phyloP scores from a whole-genome alignment of 2,113 vertebrate species.

The Passerina amoena region DNA sequence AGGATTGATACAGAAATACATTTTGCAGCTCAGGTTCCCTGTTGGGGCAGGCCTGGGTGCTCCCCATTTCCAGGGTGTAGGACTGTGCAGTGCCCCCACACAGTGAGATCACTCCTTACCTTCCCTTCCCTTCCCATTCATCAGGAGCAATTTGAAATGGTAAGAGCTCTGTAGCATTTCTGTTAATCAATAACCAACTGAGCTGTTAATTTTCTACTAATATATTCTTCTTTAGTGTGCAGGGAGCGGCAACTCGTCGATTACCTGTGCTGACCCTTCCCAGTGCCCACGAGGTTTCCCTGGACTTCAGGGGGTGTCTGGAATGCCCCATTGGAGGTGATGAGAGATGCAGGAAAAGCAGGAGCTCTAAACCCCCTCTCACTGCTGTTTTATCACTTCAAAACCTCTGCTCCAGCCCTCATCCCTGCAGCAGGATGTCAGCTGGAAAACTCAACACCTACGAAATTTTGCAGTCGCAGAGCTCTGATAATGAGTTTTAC shows the following conservation, averaged over 20 bases:
- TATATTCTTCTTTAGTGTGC: neutral
- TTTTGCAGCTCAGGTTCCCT: neutral
- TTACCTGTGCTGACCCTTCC: neutral
- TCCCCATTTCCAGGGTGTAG: neutral
- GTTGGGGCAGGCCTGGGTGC: neutral
- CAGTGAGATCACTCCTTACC: neutral
- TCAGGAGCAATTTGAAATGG: neutral
- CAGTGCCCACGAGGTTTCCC: neutral
- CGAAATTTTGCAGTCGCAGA: neutral
- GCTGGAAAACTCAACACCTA: neutral
- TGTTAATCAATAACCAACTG: slow-evolving; percentile 11
- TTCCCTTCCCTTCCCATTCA: slow-evolving; percentile 15
- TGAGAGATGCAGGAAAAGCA: neutral
- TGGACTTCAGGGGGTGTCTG: neutral
- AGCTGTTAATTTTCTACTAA: slow-evolving; percentile 26
- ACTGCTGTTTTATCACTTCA: neutral
- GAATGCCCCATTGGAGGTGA: neutral
- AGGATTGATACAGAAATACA: neutral
- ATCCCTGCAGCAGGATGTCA: neutral
- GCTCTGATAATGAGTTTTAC: slow-evolving; percentile 24
- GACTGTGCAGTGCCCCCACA: accelerated
- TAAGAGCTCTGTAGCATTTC: slow-evolving; percentile 12
- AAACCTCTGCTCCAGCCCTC: neutral
- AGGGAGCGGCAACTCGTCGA: neutral
- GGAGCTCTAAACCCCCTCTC: neutral